Evolutionary conservation across 2,113 vertebrate genomes (phyloP).

Genomic region (Leptobrachium ailaonicum): DNA sequence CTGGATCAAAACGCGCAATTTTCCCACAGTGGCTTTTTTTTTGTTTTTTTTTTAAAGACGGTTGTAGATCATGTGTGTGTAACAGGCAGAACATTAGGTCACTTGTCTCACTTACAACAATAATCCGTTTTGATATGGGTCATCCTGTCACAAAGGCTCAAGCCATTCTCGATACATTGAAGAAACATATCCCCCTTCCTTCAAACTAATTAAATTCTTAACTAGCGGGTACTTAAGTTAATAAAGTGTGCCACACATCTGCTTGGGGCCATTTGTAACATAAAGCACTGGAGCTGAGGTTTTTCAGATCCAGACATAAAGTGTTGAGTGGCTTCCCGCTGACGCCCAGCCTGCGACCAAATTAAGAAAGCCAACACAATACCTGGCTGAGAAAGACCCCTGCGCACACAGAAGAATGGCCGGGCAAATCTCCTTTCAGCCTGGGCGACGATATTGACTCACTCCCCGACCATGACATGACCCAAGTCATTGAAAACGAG

Average conservation of each 20-base stretch:
- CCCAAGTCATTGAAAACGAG: constrained; percentile 10
- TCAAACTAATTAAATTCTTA: constrained; percentile 88
- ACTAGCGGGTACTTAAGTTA: constrained; percentile 79
- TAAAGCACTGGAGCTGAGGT: constrained; percentile 72
- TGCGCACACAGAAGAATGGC: constrained; percentile 66
- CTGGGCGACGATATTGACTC: constrained; percentile 31
- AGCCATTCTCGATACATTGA: constrained; percentile 77
- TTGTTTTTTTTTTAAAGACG: constrained; percentile 60
- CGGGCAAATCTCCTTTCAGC: constrained; percentile 57
- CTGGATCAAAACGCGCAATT: constrained; percentile 72
- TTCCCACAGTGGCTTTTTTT: constrained; percentile 85
- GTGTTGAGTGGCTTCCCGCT: constrained; percentile 73
- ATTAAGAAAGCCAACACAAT: constrained; percentile 78
- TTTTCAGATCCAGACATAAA: constrained; percentile 75
- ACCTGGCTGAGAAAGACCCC: constrained; percentile 74
- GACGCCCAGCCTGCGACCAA: constrained; percentile 67
- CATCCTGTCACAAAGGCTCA: constrained; percentile 79
- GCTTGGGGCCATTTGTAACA: constrained; percentile 73
- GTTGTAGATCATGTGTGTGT: constrained; percentile 84
- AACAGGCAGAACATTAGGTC: constrained; percentile 84
- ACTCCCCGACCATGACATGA: constrained; percentile 19
- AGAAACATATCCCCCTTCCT: constrained; percentile 75
- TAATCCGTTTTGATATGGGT: constrained; percentile 86
- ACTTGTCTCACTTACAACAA: constrained; percentile 86
- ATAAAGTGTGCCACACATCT: constrained; percentile 85